phyloP scores from a whole-genome alignment of 2,113 vertebrate species.

The Pituophis catenifer region DNA sequence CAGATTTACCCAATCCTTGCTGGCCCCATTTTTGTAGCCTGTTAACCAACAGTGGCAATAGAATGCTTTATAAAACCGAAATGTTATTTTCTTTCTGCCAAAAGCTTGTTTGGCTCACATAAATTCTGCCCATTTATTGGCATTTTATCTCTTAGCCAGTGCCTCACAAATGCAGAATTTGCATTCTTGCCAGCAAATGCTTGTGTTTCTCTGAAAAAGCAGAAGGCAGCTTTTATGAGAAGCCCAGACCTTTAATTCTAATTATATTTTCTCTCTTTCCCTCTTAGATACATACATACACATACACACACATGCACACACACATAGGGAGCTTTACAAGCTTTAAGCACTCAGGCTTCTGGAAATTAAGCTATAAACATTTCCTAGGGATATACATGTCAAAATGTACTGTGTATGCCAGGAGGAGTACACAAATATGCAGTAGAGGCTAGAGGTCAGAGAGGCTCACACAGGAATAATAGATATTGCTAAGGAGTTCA shows the following conservation, averaged over 20 bases:
- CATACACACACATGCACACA: neutral
- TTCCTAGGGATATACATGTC: slow-evolving; percentile 2
- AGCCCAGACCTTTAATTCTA: neutral
- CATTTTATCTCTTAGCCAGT: neutral
- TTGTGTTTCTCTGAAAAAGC: neutral
- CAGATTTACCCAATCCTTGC: neutral
- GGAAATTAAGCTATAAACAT: slow-evolving; percentile 15
- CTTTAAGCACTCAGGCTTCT: neutral
- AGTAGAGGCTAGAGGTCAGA: neutral
- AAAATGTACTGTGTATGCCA: neutral
- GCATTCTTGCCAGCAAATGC: neutral
- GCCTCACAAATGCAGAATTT: slow-evolving; percentile 6
- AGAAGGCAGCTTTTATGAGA: slow-evolving; percentile 26
- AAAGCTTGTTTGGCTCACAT: neutral
- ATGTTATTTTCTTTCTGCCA: slow-evolving; percentile 6
- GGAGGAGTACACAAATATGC: slow-evolving; percentile 15
- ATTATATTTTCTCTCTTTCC: slow-evolving; percentile 1
- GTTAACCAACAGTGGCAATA: neutral
- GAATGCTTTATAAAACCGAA: neutral
- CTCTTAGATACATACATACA: neutral
- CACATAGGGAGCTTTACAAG: neutral
- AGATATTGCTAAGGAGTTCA: neutral
- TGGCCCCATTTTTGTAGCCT: neutral
- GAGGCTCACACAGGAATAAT: neutral
- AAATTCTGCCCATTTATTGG: neutral